Conservation (phyloP, 37 sponge, comb jelly and placozoan genomes). For the Lycopodina hypogea region DNA sequence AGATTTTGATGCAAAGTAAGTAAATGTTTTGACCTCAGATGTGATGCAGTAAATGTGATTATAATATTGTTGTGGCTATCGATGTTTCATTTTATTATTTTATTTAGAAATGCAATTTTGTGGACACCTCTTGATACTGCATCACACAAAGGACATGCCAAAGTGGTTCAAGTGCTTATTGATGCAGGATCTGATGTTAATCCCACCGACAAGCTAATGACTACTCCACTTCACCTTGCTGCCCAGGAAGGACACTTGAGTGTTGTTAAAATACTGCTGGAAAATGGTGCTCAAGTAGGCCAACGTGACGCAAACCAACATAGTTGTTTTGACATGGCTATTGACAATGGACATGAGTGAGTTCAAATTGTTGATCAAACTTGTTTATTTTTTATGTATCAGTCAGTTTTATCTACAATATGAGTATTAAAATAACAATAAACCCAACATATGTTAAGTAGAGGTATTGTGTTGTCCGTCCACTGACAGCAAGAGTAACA, state of each 20-base stretch:
- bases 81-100: too few relatives aligned
- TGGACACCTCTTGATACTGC: conserved; percentile 90
- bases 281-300: conserved; percentile 62
- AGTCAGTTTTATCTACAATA: background rate
- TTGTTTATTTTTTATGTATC: too few relatives aligned
- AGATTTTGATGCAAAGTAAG: conserved; percentile 68
- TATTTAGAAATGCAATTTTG: conserved; percentile 48
- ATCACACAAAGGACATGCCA: conserved; percentile 46
- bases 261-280: conserved; percentile 57
- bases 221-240: conserved; percentile 89
- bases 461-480: too few relatives aligned
- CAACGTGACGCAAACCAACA: conserved; percentile 20
- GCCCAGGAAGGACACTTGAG: conserved; percentile 59
- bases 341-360: conserved; percentile 83
- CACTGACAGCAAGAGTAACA: too few relatives aligned
- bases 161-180: conserved; percentile 49
- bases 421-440: background rate
- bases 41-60: background rate
- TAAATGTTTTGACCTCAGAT: background rate
- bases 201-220: conserved; percentile 61
- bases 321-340: conserved; percentile 84
- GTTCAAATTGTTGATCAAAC: too few relatives aligned
- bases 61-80: background rate
- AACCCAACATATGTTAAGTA: background rate
- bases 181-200: conserved; percentile 67